Base-by-base conservation (phyloP, 2,113 vertebrate genomes). In the Heloderma charlesbogerti region DNA sequence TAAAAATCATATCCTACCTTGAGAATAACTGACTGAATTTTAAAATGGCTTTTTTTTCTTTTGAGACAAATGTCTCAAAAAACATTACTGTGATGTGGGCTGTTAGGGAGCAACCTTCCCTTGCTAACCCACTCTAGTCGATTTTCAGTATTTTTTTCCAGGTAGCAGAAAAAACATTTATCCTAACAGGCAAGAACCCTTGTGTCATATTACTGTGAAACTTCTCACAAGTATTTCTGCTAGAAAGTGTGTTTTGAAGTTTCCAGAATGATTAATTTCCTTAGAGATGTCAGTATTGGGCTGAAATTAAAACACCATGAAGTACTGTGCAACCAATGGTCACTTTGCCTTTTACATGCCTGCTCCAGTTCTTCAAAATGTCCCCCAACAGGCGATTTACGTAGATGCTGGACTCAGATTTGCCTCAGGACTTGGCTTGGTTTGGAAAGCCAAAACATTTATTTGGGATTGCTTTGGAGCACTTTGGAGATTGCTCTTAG, bases 381-480 rank as follows among this genome's bases (percentile, higher is more conserved):
- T 84, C 81, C 69, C 77, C 67, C 43, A 86, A 3, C n/a, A 66
- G 51, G 18, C 6, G 18, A 69, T 89, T 89, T 86, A n/a, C n/a
- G n/a, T n/a, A 60, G 66, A 75, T 81, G 31, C 69, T 82, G 40
- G 83, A 43, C 27, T 72, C 48, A 60, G 87, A 29, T 43, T 86
- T 86, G 43, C 34, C 83, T 81, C 13, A 63, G 90, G 93, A 72
- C 25, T 3, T 91, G 86, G 34, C 45, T 90, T 79, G 88, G 77
- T 83, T 27, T 88, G 29, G 40, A 86, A 90, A 45, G 25, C 75
- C 75, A 84, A 25, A 90, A 88, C 89, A 81, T 89, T 92, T 92
- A 89, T 91, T 90, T 82, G n/a, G 10, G 34, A 90, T 84, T n/a
- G n/a, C n/a, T n/a, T 88, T 93, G 29, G 92, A 88, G 87, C 91